Percentiles rank a stretch among this genome's conserved stretches.
phyloP scores from a whole-genome alignment of 2,888 invertebrate species.

The Trachelus tabidus region DNA sequence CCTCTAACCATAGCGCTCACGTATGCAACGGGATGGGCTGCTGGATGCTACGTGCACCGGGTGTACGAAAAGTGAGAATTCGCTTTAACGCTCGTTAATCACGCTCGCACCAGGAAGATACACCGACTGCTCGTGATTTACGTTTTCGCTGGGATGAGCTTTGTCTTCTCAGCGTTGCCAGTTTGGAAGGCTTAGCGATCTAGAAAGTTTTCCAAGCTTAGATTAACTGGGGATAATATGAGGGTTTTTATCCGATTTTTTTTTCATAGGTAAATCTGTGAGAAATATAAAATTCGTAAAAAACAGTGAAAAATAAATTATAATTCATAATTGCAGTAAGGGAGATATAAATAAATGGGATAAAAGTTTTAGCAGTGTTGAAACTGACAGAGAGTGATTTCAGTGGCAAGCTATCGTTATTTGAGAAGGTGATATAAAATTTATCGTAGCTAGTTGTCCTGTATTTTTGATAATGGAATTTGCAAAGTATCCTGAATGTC shows the following conservation, averaged over 20 bases:
- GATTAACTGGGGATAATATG: neutral
- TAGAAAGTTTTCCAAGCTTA: neutral
- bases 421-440: neutral
- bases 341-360: neutral
- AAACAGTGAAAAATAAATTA: neutral
- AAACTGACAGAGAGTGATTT: neutral
- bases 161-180: neutral
- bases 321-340: neutral
- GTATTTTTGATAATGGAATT: neutral
- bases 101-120: slow-evolving; percentile 27
- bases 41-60: slow-evolving; percentile 35
- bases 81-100: slow-evolving; percentile 45
- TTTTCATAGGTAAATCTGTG: too few species aligned
- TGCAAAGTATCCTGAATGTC: neutral
- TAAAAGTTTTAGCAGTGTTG: neutral
- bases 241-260: neutral
- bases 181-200: neutral
- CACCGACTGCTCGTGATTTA: slow-evolving; percentile 1
- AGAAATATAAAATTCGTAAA: neutral
- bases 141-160: neutral
- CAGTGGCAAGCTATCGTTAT: neutral
- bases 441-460: neutral
- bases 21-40: slow-evolving; percentile 25
- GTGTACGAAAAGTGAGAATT: slow-evolving; percentile 44
- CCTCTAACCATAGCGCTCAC: slow-evolving; percentile 18